Base-by-base conservation (phyloP, 2,888 invertebrate genomes). In the Troides oblongomaculatus region DNA sequence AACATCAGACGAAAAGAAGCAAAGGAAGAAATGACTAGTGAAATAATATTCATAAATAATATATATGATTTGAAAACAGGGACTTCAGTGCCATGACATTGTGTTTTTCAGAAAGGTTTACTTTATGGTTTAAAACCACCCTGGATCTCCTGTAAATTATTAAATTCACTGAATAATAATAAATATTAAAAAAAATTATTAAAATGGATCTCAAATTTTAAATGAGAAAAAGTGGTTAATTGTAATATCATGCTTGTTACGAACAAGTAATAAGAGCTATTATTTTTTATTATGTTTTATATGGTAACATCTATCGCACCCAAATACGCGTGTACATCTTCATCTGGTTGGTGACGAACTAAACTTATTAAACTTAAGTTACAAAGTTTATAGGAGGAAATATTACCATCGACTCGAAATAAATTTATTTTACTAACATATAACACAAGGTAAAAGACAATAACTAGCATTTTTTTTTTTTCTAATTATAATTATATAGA, bases 1-100 rank as follows among this genome's bases (percentile, higher is more conserved):
- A 82, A 93, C 94, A 53, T 90, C 93, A 25, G 90, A 91, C 61
- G 92, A 92, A 72, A 92, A 92, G 73, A 79, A 83, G 58, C 88
- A 89, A 74, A 84, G 88, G 74, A 91, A 90, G 78, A 90, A 88
- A 84, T 81, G 72, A 82, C 85, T 59, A 85, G 79, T 68, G 61
- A 70, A 36, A 65, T 72, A 74, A 76, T 73, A 76, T 75, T 76
- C 59, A 12, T 56, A 57, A 61, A 62, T 25, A n/a, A 73, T 76
- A 62, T 64, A 63, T 73, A 74, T 73, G 62, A 65, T 71, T 69
- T 73, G 60, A 71, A 74, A 75, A 78, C 75, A 78, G 77, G 80
- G 81, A 83, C 81, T 81, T 53, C 72, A 81, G 90, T 91, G 90
- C 91, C 91, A 90, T 91, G 88, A 87, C 85, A 86, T 75, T 72